Evolutionary conservation across 2,797 vertebrate species (phyloP).

Genomic region (Amblyopsis hoosieri): DNA sequence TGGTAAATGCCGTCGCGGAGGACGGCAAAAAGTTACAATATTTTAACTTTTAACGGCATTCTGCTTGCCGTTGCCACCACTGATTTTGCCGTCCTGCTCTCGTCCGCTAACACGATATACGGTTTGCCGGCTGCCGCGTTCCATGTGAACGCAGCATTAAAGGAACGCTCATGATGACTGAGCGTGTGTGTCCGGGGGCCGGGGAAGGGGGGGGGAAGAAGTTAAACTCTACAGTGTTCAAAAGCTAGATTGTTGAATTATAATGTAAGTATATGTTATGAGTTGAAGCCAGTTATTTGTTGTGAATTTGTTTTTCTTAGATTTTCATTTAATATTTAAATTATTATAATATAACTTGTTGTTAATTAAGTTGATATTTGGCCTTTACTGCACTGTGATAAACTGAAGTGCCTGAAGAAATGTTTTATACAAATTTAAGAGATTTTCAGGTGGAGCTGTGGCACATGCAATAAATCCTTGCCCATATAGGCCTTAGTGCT

Average conservation of each 20-base stretch:
- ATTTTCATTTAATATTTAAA: constrained; percentile 38
- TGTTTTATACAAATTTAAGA: not conserved
- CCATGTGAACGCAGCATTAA: no score
- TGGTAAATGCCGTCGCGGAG: no score
- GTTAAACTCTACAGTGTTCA: constrained; percentile 6
- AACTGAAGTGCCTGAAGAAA: constrained; percentile 37
- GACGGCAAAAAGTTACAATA: no score
- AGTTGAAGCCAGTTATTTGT: constrained; percentile 9
- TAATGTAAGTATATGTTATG: not conserved
- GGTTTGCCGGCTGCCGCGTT: no score
- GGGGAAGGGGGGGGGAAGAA: not conserved
- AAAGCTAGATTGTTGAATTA: constrained; percentile 9
- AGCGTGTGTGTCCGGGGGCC: no score
- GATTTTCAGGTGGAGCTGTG: not conserved
- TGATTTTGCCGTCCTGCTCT: no score
- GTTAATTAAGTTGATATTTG: constrained; percentile 12
- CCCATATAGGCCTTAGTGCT: no score
- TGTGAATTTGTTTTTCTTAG: constrained; percentile 19
- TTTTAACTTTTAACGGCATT: no score
- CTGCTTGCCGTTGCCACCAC: no score
- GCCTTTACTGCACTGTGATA: constrained; percentile 31
- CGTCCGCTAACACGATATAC: no score
- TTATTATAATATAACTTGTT: constrained; percentile 16
- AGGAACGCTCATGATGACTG: not conserved
- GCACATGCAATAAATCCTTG: no score